Conservation (phyloP, 2,888 invertebrate genomes). For the Orthosia cruda region DNA sequence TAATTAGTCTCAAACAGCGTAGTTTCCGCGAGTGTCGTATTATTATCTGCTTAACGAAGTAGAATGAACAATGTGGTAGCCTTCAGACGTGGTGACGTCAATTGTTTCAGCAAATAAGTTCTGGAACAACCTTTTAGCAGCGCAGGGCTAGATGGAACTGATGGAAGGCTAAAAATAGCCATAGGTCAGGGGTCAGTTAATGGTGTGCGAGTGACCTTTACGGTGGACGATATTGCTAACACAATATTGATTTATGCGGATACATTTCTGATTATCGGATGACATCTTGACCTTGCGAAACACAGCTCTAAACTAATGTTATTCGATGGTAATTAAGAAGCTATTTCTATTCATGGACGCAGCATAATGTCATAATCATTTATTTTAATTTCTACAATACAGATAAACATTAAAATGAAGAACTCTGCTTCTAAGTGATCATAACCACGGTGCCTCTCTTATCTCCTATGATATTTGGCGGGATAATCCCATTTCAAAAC, state of each 20-base stretch:
- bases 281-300: constrained; percentile 33
- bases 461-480: constrained; percentile 64
- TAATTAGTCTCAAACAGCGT: constrained; percentile 60
- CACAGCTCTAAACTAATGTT: constrained; percentile 18
- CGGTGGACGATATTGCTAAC: constrained; percentile 59
- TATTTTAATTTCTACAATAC: constrained; percentile 30
- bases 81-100: constrained; percentile 88
- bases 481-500: constrained; percentile 63
- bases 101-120: constrained; percentile 89
- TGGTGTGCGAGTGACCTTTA: constrained; percentile 68
- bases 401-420: background rate
- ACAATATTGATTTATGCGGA: constrained; percentile 62
- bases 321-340: constrained; percentile 9
- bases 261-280: constrained; percentile 36
- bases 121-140: constrained; percentile 83
- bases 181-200: constrained; percentile 86
- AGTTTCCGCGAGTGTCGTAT: constrained; percentile 72
- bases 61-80: constrained; percentile 81
- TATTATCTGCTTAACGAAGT: constrained; percentile 83
- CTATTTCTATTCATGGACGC: constrained; percentile 37
- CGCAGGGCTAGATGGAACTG: constrained; percentile 79
- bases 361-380: constrained; percentile 13
- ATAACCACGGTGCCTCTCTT: constrained; percentile 67
- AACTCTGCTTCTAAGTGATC: background rate
- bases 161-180: constrained; percentile 87